Evolutionary conservation across 2,113 vertebrate species (phyloP).

Genomic region (Pan troglodytes): DNA sequence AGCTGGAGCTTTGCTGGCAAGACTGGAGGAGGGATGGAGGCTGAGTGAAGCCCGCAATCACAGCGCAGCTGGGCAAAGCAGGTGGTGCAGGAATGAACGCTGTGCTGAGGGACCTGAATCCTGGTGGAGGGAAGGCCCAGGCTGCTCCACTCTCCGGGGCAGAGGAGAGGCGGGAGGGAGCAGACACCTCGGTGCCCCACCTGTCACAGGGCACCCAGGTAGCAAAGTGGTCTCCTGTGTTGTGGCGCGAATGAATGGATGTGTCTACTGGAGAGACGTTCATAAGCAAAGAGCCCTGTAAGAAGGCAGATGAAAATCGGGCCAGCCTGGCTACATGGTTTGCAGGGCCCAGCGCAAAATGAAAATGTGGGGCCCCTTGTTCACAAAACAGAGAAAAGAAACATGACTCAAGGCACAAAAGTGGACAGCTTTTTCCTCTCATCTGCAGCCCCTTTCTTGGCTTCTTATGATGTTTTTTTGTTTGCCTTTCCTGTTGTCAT

Average conservation of each 20-base stretch:
- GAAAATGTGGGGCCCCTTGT: fast-evolving
- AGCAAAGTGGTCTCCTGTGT: fast-evolving
- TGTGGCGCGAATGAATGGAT: fast-evolving
- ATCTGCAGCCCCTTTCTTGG: fast-evolving
- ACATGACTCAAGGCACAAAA: fast-evolving
- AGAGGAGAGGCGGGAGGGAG: no score
- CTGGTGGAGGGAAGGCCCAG: no score
- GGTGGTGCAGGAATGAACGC: fast-evolving
- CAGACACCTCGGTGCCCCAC: fast-evolving
- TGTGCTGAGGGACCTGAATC: no score
- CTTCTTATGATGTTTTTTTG: fast-evolving
- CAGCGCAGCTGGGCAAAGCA: fast-evolving
- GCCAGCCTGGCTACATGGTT: fast-evolving
- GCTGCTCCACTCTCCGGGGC: fast-evolving
- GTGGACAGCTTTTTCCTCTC: fast-evolving
- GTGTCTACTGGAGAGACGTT: fast-evolving
- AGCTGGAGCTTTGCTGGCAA: background rate
- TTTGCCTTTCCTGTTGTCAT: fast-evolving
- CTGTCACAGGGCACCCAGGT: background rate
- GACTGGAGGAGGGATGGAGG: background rate
- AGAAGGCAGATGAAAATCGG: fast-evolving
- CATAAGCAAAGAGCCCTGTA: fast-evolving
- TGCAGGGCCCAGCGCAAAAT: fast-evolving
- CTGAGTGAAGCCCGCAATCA: fast-evolving
- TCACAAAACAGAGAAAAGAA: fast-evolving